Evolutionary conservation across 92 coral and sea anemone genomes (phyloP).

Genomic region (Parazoanthus atlanticus): DNA sequence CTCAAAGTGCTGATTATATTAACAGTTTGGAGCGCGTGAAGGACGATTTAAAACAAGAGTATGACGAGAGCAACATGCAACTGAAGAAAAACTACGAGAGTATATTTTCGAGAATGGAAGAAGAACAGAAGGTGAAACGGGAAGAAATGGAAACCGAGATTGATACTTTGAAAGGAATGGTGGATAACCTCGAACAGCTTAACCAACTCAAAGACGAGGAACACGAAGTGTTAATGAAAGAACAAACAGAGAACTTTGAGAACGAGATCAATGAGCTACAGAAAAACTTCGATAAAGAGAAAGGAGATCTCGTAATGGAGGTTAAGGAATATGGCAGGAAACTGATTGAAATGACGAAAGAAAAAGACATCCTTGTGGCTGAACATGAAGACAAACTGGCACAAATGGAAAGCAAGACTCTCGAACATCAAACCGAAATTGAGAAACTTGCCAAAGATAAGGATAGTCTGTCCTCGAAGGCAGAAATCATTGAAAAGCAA

Average conservation of each 20-base stretch:
- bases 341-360: conserved; percentile 48
- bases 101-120: conserved; percentile 75
- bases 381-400: conserved; percentile 45
- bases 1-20: conserved; percentile 64
- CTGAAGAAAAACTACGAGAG: conserved; percentile 78
- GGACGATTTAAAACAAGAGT: conserved; percentile 70
- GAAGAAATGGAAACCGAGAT: conserved; percentile 78
- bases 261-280: conserved; percentile 54
- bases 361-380: conserved; percentile 38
- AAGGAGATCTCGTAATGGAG: conserved; percentile 36
- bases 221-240: conserved; percentile 66
- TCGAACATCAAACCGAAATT: conserved; percentile 52
- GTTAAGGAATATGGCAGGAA: conserved; percentile 36
- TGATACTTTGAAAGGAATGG: conserved; percentile 89
- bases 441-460: conserved; percentile 48
- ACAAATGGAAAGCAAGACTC: conserved; percentile 53
- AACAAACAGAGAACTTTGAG: conserved; percentile 71
- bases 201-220: conserved; percentile 85
- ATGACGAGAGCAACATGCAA: conserved; percentile 68
- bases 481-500: conserved; percentile 49
- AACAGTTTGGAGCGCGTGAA: conserved; percentile 75
- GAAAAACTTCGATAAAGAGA: conserved; percentile 57
- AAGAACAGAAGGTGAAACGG: conserved; percentile 70
- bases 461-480: conserved; percentile 40
- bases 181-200: conserved; percentile 84